A percentile compares a stretch with the other conserved stretches of the same genome.
phyloP scores from a whole-genome alignment of 2,797 vertebrate species.

The Acanthopagrus latus region DNA sequence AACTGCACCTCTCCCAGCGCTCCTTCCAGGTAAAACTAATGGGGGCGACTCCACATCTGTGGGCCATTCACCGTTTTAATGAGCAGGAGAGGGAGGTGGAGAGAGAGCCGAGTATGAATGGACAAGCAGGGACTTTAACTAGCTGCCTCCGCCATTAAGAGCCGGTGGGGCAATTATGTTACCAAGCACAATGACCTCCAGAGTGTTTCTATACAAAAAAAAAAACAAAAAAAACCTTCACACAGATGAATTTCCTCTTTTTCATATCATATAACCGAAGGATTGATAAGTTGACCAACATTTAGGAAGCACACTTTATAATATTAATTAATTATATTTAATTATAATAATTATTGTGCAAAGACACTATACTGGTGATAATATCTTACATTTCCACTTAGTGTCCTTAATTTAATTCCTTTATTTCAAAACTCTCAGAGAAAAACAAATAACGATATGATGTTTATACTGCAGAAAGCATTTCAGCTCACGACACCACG shows the following conservation, averaged over 20 bases:
- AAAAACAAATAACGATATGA: not conserved
- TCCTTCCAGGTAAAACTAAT: slow-evolving; percentile 76
- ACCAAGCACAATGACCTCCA: slow-evolving; percentile 69
- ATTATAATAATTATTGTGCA: too few relatives aligned
- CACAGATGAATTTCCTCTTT: not conserved
- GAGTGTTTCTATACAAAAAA: slow-evolving; percentile 49
- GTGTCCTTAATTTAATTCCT: not conserved
- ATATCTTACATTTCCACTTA: not conserved
- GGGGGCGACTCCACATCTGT: slow-evolving; percentile 78
- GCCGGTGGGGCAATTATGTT: slow-evolving; percentile 75
- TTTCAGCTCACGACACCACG: not conserved
- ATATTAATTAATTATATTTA: too few relatives aligned
- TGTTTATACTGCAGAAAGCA: not conserved
- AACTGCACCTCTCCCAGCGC: slow-evolving; percentile 63
- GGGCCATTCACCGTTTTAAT: slow-evolving; percentile 81
- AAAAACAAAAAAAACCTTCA: slow-evolving; percentile 46
- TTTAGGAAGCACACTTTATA: not conserved
- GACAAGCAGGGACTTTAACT: slow-evolving; percentile 80
- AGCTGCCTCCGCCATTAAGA: slow-evolving; percentile 76
- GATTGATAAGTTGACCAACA: not conserved
- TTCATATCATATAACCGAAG: not conserved
- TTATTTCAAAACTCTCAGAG: not conserved
- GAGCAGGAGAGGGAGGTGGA: slow-evolving; percentile 61
- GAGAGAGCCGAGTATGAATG: slow-evolving; percentile 74
- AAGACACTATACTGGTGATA: not conserved